Evolutionary conservation across 2,888 invertebrate species (phyloP), one percentile per base, ranked within the genome.

Genomic region (Drosophila meridionalis): DNA sequence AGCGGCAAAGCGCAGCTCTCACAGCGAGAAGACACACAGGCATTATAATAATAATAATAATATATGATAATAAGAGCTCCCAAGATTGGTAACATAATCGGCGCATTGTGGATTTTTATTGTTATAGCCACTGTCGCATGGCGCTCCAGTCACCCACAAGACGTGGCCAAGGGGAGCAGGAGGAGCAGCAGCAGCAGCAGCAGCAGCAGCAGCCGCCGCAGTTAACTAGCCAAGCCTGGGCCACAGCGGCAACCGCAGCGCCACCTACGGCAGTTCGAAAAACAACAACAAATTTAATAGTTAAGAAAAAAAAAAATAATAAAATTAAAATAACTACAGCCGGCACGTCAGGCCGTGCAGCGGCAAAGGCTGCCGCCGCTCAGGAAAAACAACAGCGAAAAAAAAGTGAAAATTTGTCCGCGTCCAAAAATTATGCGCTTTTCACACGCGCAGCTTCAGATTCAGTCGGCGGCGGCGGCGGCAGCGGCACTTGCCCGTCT

Each of bases 401-500:
- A 77, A 78, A 90, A 90, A 90, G 90, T 90, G 90, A 90, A 90
- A 90, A 90, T 89, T 89, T 89, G 90, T 88, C 84, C 82, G 90
- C 81, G 88, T 89, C 79, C 80, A 88, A 90, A 90, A 90, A 90
- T 87, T 90, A 90, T 90, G 90, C 90, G 90, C 90, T 88, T 90
- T 90, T 90, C 90, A 90, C 90, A 90, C 90, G 90, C 79, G 83
- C 82, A 76, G 78, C 73, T 60, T 71, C 66, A 67, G 58, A 43
- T 38, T 28, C 66, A 58, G 57, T 50, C 75, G 71, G 57, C 81
- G 64, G n/a, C n/a, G n/a, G n/a, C n/a, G n/a, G n/a, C n/a, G n/a
- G n/a, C n/a, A n/a, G 57, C 81, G 64, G 69, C 77, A 82, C 80
- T 85, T 86, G 84, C 75, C 58, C 56, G 68, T 74, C 73, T 77